Evolutionary conservation across 2,888 invertebrate species (phyloP).

Genomic region (Ectemnius lituratus): DNA sequence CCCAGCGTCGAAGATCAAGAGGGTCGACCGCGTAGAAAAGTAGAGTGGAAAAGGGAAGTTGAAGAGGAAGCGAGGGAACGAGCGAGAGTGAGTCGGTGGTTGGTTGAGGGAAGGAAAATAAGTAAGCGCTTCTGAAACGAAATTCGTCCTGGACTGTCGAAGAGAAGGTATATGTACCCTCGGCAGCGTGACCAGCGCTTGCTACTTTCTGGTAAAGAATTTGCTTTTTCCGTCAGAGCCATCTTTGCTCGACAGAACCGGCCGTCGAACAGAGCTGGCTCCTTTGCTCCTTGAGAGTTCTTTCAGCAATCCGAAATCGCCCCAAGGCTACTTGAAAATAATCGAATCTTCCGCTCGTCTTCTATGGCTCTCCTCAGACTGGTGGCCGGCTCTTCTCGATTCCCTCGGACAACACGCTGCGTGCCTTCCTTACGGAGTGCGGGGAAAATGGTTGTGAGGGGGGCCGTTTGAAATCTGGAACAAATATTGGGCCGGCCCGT

Average conservation of each 20-base stretch:
- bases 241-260: conserved; percentile 1
- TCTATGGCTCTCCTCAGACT: conserved; percentile 10
- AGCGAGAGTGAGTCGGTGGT: background rate
- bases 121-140: conserved; percentile 44
- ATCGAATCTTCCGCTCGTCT: conserved; percentile 50
- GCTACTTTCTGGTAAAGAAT: conserved; percentile 40
- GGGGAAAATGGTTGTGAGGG: too few species aligned
- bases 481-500: conserved; percentile 4
- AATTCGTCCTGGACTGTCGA: conserved; percentile 8
- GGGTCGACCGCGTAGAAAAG: conserved; percentile 50
- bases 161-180: conserved; percentile 11
- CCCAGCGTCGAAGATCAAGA: conserved; percentile 60
- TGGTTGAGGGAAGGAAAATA: conserved; percentile 38
- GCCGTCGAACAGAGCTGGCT: conserved; percentile 16
- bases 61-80: background rate
- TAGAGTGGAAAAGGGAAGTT: conserved; percentile 31
- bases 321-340: conserved; percentile 61
- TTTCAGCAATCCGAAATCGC: conserved; percentile 50
- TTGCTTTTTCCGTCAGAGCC: conserved; percentile 44
- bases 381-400: background rate
- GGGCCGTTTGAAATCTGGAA: background rate
- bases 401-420: background rate
- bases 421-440: background rate
- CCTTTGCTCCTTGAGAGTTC: conserved; percentile 41
- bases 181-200: background rate